Evolutionary conservation across 2,888 invertebrate genomes (phyloP), one percentile per base, ranked within the genome.

Genomic region (Habrosyne pyritoides): DNA sequence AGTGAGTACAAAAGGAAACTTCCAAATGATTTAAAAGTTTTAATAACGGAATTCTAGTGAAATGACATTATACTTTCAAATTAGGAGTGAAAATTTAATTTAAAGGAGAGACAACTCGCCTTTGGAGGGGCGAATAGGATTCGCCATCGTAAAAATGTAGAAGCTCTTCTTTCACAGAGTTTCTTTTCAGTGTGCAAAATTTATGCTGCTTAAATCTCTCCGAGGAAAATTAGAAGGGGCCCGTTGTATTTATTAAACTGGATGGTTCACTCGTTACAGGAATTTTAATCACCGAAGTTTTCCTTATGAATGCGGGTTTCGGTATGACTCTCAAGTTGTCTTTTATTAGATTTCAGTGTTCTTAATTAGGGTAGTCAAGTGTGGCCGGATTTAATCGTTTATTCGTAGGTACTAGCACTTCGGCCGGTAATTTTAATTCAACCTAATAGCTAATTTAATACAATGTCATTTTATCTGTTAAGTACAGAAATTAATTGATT

Each of bases 1-100:
- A 78, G 75, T 68, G 77, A 77, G 74, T 73, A 80, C 84, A 79
- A 77, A 84, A 82, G 79, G 81, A 84, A 86, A 87, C 83, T 87
- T 89, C 83, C 83, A 86, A 88, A 93, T 93, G 93, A 93, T 93
- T 93, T 93, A 93, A 91, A 92, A 91, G 89, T 93, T 93, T 93
- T 93, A 93, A 93, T 93, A 93, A 93, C 91, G 86, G 83, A 89
- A 88, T 92, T 86, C 93, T 88, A 93, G 90, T 92, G 87, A 88
- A 90, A 93, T 93, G 93, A 93, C 93, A 93, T 93, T 93, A 93
- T 93, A 93, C 93, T 93, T 93, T 93, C 92, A 93, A 93, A 93
- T 93, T 93, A 89, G 90, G 91, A 92, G 92, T 92, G 92, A 93
- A 93, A 93, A 93, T 93, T 93, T 93, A 93, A 93, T 93, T 93